These are phyloP conservation scores for Pavo muticus DNA, from an alignment of 2,113 vertebrate genomes.

Conservation along the genomic window DNA sequence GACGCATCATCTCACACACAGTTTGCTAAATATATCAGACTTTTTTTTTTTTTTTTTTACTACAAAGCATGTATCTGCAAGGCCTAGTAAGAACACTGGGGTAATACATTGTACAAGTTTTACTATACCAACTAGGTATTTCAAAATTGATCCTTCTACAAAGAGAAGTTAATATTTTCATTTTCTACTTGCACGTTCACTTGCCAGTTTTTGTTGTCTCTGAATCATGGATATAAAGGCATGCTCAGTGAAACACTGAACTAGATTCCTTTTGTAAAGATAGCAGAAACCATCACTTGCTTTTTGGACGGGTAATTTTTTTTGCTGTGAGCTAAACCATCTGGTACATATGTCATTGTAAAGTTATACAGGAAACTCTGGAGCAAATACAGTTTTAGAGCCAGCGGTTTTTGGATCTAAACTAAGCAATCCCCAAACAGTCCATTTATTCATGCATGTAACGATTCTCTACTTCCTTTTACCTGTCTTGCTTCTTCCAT, in stretches of 20 bases:
- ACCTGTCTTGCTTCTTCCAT: neutral
- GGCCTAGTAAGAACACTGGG: neutral
- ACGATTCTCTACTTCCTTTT: neutral
- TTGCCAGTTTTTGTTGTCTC: neutral
- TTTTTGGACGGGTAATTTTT: neutral
- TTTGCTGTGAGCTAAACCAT: neutral
- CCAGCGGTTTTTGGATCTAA: neutral
- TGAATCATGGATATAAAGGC: neutral
- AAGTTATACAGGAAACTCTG: neutral
- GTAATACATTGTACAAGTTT: neutral
- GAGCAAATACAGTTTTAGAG: neutral
- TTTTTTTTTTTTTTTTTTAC: neutral
- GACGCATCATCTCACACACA: conserved; percentile 27
- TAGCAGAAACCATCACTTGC: neutral
- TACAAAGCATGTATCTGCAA: neutral
- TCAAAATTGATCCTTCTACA: neutral
- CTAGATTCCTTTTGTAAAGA: neutral
- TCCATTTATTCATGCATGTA: neutral
- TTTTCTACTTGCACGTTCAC: neutral
- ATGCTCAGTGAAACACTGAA: conserved; percentile 5
- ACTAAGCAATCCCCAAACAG: neutral
- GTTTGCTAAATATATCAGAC: conserved; percentile 18
- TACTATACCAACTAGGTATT: neutral
- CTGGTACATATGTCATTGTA: neutral
- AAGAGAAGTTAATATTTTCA: neutral